Evolutionary conservation across 2,797 vertebrate genomes (phyloP).

Genomic region (Luscinia luscinia): DNA sequence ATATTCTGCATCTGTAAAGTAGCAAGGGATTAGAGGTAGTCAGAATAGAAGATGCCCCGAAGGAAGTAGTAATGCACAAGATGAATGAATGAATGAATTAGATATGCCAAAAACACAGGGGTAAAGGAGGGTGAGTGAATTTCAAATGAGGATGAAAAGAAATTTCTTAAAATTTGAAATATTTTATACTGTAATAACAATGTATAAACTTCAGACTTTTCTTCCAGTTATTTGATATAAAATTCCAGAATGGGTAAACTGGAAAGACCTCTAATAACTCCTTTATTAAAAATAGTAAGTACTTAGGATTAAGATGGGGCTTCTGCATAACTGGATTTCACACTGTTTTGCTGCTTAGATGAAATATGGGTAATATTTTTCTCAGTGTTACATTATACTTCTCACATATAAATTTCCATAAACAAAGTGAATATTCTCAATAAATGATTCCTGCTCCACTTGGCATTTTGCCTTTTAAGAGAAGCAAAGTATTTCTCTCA

Average conservation of each 20-base stretch:
- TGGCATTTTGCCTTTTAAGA: background rate
- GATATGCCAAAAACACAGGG: background rate
- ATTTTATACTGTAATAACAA: background rate
- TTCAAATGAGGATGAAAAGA: background rate
- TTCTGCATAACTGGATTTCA: background rate
- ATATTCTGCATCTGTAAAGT: background rate
- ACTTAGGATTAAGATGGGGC: background rate
- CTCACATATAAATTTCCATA: background rate
- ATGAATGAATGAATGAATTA: background rate
- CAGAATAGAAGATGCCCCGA: background rate
- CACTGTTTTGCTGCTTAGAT: background rate
- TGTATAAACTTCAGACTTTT: background rate
- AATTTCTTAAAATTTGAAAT: background rate
- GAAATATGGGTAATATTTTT: background rate
- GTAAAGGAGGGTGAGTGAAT: background rate
- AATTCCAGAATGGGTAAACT: background rate
- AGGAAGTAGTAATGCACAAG: background rate
- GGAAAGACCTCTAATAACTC: background rate
- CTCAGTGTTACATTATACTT: background rate
- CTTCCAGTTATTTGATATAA: background rate
- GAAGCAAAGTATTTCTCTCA: background rate
- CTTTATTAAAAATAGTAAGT: background rate
- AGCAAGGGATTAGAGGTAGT: background rate
- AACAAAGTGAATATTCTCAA: background rate
- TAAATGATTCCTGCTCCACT: background rate